These are phyloP conservation scores for Malurus melanocephalus DNA, from an alignment of 2,113 vertebrate genomes.

Conservation along the genomic window DNA sequence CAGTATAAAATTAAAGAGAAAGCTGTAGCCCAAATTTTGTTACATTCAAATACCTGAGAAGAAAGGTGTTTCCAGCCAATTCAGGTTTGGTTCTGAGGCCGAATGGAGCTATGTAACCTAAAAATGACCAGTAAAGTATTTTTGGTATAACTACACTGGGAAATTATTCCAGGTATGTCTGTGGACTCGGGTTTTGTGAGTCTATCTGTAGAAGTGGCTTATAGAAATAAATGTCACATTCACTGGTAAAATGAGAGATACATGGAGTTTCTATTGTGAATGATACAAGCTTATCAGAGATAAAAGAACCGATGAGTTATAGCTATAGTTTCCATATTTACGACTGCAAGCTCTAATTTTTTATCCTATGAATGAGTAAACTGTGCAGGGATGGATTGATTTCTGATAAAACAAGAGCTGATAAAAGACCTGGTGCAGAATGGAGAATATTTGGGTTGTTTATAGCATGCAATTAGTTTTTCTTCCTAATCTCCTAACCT, in stretches of 20 bases:
- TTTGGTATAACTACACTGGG: not conserved
- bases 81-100: not conserved
- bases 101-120: not conserved
- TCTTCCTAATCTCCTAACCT: constrained; percentile 60
- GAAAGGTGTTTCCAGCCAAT: not conserved
- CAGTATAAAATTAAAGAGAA: not conserved
- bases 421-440: constrained; percentile 50
- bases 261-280: constrained; percentile 3
- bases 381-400: constrained; percentile 40
- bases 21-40: not conserved
- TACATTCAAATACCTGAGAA: not conserved
- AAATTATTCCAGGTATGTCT: not conserved
- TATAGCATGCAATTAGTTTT: constrained; percentile 51
- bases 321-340: constrained; percentile 52
- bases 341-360: constrained; percentile 54
- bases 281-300: constrained; percentile 41
- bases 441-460: constrained; percentile 51
- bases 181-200: constrained; percentile 2
- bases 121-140: not conserved
- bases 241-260: constrained; percentile 28
- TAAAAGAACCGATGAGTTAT: constrained; percentile 56
- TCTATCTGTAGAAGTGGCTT: constrained; percentile 20
- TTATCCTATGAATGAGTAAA: constrained; percentile 51
- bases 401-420: constrained; percentile 53
- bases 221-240: constrained; percentile 38